Evolutionary conservation across 2,888 invertebrate genomes (phyloP).

Genomic region (Agrotis segetum): DNA sequence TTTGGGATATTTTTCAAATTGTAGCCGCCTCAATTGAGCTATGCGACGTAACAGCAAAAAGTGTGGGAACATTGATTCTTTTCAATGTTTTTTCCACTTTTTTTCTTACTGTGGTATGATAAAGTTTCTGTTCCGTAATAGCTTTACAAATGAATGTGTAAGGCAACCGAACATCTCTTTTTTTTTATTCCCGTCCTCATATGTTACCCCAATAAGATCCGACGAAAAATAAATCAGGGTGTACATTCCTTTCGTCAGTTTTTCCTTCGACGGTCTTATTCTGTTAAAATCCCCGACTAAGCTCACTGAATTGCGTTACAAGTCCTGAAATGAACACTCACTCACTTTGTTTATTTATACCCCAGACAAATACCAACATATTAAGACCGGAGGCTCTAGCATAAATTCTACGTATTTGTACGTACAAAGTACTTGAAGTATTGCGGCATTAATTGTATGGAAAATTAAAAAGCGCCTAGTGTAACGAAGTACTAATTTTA

Average conservation of each 20-base stretch:
- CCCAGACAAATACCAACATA: neutral
- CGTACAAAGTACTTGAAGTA: no score
- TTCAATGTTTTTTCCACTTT: neutral
- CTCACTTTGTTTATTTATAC: slow-evolving; percentile 13
- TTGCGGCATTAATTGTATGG: no score
- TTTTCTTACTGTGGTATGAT: neutral
- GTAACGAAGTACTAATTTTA: no score
- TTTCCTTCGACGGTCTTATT: slow-evolving; percentile 12
- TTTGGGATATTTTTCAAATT: no score
- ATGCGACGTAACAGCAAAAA: neutral
- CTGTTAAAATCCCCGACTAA: slow-evolving; percentile 5
- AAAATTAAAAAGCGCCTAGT: no score
- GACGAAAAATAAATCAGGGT: slow-evolving; percentile 7
- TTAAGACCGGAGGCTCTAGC: no score
- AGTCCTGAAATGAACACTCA: slow-evolving; percentile 5
- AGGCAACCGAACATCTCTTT: neutral
- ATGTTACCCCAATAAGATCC: slow-evolving; percentile 13
- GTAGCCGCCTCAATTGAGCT: no score
- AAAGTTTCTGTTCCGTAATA: neutral
- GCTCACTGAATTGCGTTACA: slow-evolving; percentile 9
- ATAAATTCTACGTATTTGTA: no score
- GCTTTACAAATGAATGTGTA: slow-evolving; percentile 6
- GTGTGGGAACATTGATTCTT: neutral
- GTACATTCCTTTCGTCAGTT: slow-evolving; percentile 13
- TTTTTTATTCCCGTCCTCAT: slow-evolving; percentile 5